Percentiles rank a stretch among this genome's conserved stretches.
phyloP scores from a whole-genome alignment of 1,140 invertebrate genomes.

The Galendromus occidentalis region DNA sequence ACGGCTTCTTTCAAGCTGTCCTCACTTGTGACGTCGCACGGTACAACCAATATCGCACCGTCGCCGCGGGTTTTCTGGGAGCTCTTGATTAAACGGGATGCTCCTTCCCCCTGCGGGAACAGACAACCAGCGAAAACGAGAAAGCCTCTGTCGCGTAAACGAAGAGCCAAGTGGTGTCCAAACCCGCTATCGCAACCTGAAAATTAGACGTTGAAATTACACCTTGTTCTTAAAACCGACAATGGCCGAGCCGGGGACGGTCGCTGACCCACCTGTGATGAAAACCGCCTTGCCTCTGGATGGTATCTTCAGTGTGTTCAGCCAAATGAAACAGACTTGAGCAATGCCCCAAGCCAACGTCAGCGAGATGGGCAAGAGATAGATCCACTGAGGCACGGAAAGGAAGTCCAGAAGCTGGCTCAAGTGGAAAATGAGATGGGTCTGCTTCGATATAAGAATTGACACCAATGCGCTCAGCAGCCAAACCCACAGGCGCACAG shows the following conservation, averaged over 20 bases:
- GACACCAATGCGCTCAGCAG: too few relatives aligned
- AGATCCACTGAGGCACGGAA: background rate
- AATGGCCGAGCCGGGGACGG: too few relatives aligned
- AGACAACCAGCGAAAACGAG: slow-evolving; percentile 3
- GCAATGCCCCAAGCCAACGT: background rate
- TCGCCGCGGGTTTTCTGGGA: background rate
- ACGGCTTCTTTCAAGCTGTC: background rate
- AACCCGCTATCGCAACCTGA: background rate
- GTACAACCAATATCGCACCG: background rate
- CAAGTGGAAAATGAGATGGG: too few relatives aligned
- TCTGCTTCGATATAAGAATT: too few relatives aligned
- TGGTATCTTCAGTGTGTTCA: background rate
- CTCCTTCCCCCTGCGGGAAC: background rate
- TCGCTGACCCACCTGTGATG: background rate
- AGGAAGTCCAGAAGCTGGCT: too few relatives aligned
- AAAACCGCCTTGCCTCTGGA: background rate
- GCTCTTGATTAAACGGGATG: background rate
- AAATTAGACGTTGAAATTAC: too few relatives aligned
- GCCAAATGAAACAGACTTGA: background rate
- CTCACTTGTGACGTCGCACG: background rate
- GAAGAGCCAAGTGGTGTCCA: background rate
- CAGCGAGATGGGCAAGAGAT: background rate
- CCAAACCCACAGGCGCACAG: too few relatives aligned
- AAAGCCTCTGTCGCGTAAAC: background rate
- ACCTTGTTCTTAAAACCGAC: too few relatives aligned